These are phyloP conservation scores for Ianthella basta DNA, from an alignment of 37 sponge, comb jelly and placozoan species.

Conservation along the genomic window DNA sequence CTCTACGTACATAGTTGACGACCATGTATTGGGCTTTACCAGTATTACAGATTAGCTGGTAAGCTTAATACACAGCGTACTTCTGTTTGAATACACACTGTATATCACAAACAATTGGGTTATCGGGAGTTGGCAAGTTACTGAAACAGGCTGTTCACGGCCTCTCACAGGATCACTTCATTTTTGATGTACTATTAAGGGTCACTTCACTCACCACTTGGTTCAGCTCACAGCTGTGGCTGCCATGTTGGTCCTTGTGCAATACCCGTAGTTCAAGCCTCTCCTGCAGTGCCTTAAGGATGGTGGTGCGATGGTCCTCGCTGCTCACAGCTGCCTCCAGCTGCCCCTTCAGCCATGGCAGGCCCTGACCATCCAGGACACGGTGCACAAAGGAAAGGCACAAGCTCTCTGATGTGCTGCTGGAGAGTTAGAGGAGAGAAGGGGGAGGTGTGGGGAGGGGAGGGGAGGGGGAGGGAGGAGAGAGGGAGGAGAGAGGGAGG, in stretches of 20 bases:
- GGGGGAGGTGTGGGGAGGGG: background rate
- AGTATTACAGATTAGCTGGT: too few relatives aligned
- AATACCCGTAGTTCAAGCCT: slow-evolving; percentile 41
- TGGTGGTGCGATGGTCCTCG: slow-evolving; percentile 52
- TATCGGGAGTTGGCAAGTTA: too few relatives aligned
- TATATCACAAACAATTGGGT: too few relatives aligned
- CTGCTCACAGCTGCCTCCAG: slow-evolving; percentile 48
- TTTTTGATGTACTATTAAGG: too few relatives aligned
- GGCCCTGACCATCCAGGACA: slow-evolving; percentile 54
- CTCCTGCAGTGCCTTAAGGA: slow-evolving; percentile 55
- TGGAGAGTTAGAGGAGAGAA: background rate
- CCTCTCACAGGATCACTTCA: too few relatives aligned
- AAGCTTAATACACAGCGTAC: too few relatives aligned
- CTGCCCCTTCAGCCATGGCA: slow-evolving; percentile 56
- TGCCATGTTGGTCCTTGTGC: slow-evolving; percentile 28
- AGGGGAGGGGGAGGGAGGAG: too few relatives aligned
- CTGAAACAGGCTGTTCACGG: too few relatives aligned
- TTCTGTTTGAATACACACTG: too few relatives aligned
- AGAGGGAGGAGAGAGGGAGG: too few relatives aligned
- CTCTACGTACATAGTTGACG: too few relatives aligned
- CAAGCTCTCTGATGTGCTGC: slow-evolving; percentile 55
- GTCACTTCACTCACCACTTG: slow-evolving; percentile 45
- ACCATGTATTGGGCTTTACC: too few relatives aligned
- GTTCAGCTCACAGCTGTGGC: slow-evolving; percentile 34
- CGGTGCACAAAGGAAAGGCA: slow-evolving; percentile 46